Evolutionary conservation across 2,113 vertebrate species (phyloP), one percentile per base, ranked within the genome.

Genomic region (Phodopus roborovskii): DNA sequence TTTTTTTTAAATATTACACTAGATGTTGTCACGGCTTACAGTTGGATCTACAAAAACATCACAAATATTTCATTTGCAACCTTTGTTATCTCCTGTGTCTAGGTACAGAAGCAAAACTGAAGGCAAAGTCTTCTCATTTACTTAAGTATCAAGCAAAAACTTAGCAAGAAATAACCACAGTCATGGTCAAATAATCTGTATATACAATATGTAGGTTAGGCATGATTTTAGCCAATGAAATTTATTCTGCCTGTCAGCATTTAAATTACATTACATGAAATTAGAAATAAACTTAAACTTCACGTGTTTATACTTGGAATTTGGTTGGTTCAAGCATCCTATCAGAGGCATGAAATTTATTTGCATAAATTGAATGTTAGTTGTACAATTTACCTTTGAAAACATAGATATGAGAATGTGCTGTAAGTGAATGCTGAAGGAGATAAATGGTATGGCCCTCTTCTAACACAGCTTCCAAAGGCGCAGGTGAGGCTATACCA

Each of bases 361-460:
- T 17, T 95, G 3, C 12, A 58, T 26, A 48, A 68, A 62, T 6
- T 50, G 15, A 93, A 86, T 15, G 7, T 58, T 82, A 92, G 8
- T 1, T 45, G 74, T 88, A 94, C 85, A 88, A 92, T 77, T 39
- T 83, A 71, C 33, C 60, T 88, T 88, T 53, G 53, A 77, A 10
- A 79, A 77, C 42, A 22, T 88, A 81, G 66, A 95, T 71, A 58
- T 42, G 71, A 88, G 74, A 77, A 56, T 42, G 0, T 68, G 30
- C 24, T 83, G 30, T 89, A 91, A 84, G 9, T 92, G 12, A 16
- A 7, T 8, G 19, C 28, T 50, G 48, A 28, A 89, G 64, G 53
- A 91, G 95, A 94, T 86, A 17, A 20, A n/a, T 82, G 92, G 90
- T 75, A 66, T 56, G 12, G 56, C 78, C 30, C 95, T 96, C 73